A percentile compares a stretch with the other conserved stretches of the same genome.
Evolutionary conservation across 2,797 vertebrate genomes (phyloP).

Genomic region (Cyprinella venusta): DNA sequence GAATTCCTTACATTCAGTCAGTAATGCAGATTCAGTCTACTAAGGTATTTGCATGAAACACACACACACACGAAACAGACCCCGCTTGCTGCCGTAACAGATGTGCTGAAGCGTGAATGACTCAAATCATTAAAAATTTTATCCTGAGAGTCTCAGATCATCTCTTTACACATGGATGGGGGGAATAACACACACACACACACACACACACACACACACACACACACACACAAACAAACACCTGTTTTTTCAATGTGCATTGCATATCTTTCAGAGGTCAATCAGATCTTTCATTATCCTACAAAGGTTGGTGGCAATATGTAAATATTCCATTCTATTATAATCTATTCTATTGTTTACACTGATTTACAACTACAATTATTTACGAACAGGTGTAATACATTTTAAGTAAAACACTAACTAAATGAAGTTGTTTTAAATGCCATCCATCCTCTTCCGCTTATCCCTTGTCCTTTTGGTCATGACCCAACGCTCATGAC

Average conservation of each 20-base stretch:
- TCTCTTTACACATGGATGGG: constrained; percentile 7
- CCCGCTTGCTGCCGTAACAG: not conserved
- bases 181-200: no score
- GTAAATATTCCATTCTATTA: not conserved
- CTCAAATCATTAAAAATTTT: constrained; percentile 41
- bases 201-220: no score
- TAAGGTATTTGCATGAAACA: constrained; percentile 11
- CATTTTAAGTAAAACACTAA: not conserved
- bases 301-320: not conserved
- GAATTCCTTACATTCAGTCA: constrained; percentile 10
- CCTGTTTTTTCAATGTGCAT: not conserved
- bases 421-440: not conserved
- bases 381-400: not conserved
- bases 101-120: constrained; percentile 33
- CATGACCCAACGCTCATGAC: no score
- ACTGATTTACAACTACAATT: not conserved
- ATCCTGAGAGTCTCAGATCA: constrained; percentile 45
- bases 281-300: constrained; percentile 3
- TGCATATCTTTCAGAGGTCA: constrained; percentile 30
- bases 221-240: no score
- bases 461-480: no score
- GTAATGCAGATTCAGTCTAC: constrained; percentile 36
- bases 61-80: not conserved
- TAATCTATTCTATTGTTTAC: not conserved
- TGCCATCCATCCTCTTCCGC: no score